A percentile compares a stretch with the other conserved stretches of the same genome.
Conservation (phyloP, 1,140 invertebrate genomes). For the Sycobia sp. region DNA sequence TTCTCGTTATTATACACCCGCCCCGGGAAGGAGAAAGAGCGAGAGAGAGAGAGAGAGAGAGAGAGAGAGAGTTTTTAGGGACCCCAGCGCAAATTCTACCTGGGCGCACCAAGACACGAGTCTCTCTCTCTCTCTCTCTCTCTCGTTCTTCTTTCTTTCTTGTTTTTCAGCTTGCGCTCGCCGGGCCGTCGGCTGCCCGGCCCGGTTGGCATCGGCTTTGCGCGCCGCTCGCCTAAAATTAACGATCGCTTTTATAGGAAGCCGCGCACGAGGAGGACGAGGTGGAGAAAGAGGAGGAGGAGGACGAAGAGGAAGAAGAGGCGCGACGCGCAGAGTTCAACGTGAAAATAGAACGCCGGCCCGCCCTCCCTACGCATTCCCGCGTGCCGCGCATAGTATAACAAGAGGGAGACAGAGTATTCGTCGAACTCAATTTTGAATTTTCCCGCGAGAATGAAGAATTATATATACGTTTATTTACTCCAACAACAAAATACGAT, state of each 20-base stretch:
- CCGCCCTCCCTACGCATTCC: too few relatives aligned
- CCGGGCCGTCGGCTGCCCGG: too few relatives aligned
- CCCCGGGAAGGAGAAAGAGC: neutral
- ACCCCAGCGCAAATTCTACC: too few relatives aligned
- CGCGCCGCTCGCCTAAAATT: conserved; percentile 45
- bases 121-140: too few relatives aligned
- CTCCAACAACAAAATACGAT: too few relatives aligned
- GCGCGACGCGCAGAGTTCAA: conserved; percentile 47
- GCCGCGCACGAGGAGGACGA: conserved; percentile 47
- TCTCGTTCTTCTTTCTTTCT: too few relatives aligned
- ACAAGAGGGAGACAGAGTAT: too few relatives aligned
- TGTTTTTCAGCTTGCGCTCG: too few relatives aligned
- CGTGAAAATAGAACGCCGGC: conserved; percentile 57
- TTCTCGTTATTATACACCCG: neutral
- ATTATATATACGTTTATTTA: too few relatives aligned
- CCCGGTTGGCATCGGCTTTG: neutral
- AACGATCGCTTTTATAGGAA: too few relatives aligned
- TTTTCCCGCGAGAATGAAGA: neutral
- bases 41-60: neutral
- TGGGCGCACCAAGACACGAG: too few relatives aligned
- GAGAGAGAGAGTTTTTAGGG: neutral
- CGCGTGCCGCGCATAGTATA: conserved; percentile 44
- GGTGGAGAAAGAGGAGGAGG: neutral
- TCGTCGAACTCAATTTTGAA: neutral
- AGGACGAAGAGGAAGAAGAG: too few relatives aligned